Evolutionary conservation across 2,797 vertebrate genomes (phyloP).

Genomic region (Eupleurogrammus muticus): DNA sequence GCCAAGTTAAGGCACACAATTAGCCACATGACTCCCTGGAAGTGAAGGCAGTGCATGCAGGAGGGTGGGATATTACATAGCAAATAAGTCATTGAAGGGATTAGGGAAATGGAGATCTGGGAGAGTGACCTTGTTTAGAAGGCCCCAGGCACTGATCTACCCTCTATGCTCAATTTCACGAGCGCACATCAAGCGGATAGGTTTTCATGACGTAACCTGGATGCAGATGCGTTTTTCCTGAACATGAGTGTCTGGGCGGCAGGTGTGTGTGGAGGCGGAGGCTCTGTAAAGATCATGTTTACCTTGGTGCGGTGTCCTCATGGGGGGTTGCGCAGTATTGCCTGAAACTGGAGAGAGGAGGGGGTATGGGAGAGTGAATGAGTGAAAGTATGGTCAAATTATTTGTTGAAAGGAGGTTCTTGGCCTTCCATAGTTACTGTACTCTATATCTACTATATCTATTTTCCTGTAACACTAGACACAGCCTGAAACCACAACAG

Average conservation of each 20-base stretch:
- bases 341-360: conserved; percentile 64
- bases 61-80: conserved; percentile 46
- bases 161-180: conserved; percentile 39
- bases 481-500: conserved; percentile 68
- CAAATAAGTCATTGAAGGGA: conserved; percentile 59
- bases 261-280: conserved; percentile 17
- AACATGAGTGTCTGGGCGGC: conserved; percentile 11
- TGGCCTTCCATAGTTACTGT: conserved; percentile 74
- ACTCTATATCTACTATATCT: conserved; percentile 80
- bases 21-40: conserved; percentile 69
- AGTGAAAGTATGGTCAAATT: conserved; percentile 68
- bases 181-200: conserved; percentile 33
- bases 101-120: conserved; percentile 73
- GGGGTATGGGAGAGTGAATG: conserved; percentile 19
- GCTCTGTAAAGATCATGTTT: conserved; percentile 41
- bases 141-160: conserved; percentile 46
- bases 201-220: conserved; percentile 29
- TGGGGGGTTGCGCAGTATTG: conserved; percentile 39
- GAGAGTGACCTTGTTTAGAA: conserved; percentile 71
- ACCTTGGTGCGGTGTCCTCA: conserved; percentile 67
- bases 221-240: conserved; percentile 35
- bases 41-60: conserved; percentile 40
- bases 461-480: conserved; percentile 83
- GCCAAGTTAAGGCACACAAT: conserved; percentile 63
- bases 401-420: conserved; percentile 83